Percentiles rank a stretch among this genome's conserved stretches.
These are phyloP conservation scores for Rhipidura dahli DNA, from an alignment of 2,113 vertebrate genomes.

Conservation along the genomic window DNA sequence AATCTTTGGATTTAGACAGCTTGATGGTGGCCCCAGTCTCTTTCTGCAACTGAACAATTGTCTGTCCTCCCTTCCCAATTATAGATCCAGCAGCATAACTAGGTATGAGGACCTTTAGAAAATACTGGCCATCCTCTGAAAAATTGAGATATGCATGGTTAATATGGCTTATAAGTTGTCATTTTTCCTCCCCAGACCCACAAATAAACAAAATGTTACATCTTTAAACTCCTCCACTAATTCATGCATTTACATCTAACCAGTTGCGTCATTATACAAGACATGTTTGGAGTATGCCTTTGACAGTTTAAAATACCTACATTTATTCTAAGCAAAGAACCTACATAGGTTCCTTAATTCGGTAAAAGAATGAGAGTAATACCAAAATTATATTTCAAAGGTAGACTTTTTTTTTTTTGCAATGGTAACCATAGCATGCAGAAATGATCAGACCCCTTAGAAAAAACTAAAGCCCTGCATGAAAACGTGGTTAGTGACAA, in stretches of 20 bases:
- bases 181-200: conserved; percentile 37
- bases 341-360: conserved; percentile 25
- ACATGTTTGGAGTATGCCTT: not conserved
- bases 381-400: conserved; percentile 56
- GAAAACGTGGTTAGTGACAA: conserved; percentile 51
- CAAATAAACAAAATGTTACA: conserved; percentile 40
- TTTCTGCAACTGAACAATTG: conserved; percentile 90
- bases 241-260: conserved; percentile 18
- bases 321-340: conserved; percentile 29
- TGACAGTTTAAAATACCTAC: not conserved
- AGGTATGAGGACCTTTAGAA: conserved; percentile 91
- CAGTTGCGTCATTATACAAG: conserved; percentile 55
- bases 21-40: conserved; percentile 90
- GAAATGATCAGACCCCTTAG: conserved; percentile 29
- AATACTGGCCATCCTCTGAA: conserved; percentile 90
- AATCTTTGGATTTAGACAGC: conserved; percentile 92
- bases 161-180: conserved; percentile 54
- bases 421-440: conserved; percentile 35
- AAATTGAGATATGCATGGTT: conserved; percentile 76
- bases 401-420: not conserved
- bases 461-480: conserved; percentile 31
- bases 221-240: not conserved
- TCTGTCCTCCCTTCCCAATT: conserved; percentile 90
- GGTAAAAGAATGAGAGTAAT: conserved; percentile 46
- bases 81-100: conserved; percentile 92